Percentiles rank a stretch among this genome's conserved stretches.
These are phyloP conservation scores for Corythoichthys intestinalis DNA, from an alignment of 2,113 vertebrate genomes.

Conservation along the genomic window DNA sequence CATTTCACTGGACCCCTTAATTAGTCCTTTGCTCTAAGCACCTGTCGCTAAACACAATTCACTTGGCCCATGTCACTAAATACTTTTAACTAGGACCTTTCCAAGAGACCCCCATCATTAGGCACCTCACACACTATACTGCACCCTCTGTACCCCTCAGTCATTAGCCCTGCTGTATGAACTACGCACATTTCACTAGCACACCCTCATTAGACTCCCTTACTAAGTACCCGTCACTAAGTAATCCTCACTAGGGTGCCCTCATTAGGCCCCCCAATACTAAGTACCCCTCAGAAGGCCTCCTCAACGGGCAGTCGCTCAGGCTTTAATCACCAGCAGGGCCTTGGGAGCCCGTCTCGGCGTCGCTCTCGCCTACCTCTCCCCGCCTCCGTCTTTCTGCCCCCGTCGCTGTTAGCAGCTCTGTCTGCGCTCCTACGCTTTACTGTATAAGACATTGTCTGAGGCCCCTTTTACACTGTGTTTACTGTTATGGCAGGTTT, in stretches of 20 bases:
- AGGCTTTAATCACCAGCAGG: conserved; percentile 50
- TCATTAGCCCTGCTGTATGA: too few relatives aligned
- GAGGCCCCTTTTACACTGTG: not conserved
- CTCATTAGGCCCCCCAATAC: not conserved
- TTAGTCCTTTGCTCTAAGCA: too few relatives aligned
- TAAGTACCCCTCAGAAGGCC: not conserved
- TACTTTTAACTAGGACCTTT: not conserved
- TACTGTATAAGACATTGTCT: not conserved
- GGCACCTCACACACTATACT: too few relatives aligned
- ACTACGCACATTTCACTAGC: not conserved
- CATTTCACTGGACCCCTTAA: too few relatives aligned
- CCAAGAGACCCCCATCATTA: too few relatives aligned
- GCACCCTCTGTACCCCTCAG: too few relatives aligned
- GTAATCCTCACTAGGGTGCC: not conserved
- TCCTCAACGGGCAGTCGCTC: conserved; percentile 7
- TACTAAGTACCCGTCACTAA: not conserved
- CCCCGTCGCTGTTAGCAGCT: conserved; percentile 27
- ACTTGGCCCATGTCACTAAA: not conserved
- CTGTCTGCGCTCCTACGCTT: conserved; percentile 29
- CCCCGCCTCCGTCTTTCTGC: not conserved
- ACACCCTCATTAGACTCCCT: not conserved
- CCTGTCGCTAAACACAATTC: too few relatives aligned
- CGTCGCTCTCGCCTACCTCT: conserved; percentile 26
- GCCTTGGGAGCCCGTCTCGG: conserved; percentile 35
- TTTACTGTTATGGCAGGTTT: not conserved